Evolutionary conservation across 2,888 invertebrate genomes (phyloP).

Genomic region (Biston stratarius): DNA sequence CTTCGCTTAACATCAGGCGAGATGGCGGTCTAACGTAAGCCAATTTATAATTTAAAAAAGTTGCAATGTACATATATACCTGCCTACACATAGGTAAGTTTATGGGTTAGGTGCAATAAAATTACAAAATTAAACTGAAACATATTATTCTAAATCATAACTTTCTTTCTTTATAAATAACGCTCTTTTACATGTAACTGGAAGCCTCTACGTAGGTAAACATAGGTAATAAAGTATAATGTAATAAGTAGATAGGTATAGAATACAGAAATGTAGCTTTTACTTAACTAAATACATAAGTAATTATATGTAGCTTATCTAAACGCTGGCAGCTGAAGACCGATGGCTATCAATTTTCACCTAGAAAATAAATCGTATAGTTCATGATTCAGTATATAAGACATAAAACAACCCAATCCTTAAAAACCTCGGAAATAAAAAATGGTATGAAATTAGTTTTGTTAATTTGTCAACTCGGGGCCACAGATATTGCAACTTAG

Average conservation of each 20-base stretch:
- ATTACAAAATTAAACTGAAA: slow-evolving; percentile 68
- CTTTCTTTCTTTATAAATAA: slow-evolving; percentile 79
- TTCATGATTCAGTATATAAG: slow-evolving; percentile 13
- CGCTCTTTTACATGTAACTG: slow-evolving; percentile 78
- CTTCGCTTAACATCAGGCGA: no score
- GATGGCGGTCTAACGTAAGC: no score
- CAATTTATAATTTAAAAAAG: no score
- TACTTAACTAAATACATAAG: slow-evolving; percentile 33
- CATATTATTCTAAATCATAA: slow-evolving; percentile 80
- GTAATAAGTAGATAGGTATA: slow-evolving; percentile 45
- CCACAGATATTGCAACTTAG: no score
- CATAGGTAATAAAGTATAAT: slow-evolving; percentile 59
- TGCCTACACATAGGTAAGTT: background rate
- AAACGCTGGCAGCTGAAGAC: slow-evolving; percentile 59
- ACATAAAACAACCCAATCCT: background rate
- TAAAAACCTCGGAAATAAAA: background rate
- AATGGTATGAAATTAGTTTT: background rate
- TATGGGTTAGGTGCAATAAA: slow-evolving; percentile 49
- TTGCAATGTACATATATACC: background rate
- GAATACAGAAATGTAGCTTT: slow-evolving; percentile 39
- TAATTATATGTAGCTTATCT: slow-evolving; percentile 43
- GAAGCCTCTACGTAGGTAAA: slow-evolving; percentile 81
- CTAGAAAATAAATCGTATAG: slow-evolving; percentile 65
- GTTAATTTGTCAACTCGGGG: no score
- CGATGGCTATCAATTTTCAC: slow-evolving; percentile 78